A percentile compares a stretch with the other conserved stretches of the same genome.
These are phyloP conservation scores for Mesaphorura yosii DNA, from an alignment of 1,140 invertebrate species.

Conservation along the genomic window DNA sequence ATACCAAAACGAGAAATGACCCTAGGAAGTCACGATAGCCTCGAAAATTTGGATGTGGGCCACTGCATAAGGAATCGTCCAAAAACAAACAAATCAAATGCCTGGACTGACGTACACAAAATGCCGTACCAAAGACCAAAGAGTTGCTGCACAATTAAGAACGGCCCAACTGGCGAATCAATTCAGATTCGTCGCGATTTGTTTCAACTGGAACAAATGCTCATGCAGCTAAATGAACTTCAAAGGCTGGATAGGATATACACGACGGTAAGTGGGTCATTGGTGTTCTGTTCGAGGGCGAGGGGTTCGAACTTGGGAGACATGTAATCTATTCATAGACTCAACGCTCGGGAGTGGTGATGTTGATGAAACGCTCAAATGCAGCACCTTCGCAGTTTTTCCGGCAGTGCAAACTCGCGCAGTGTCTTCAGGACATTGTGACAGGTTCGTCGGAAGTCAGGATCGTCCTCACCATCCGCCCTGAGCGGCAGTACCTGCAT, in stretches of 20 bases:
- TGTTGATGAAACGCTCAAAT: background rate
- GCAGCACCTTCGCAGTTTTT: conserved; percentile 10
- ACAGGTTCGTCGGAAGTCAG: conserved; percentile 10
- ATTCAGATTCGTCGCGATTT: conserved; percentile 17
- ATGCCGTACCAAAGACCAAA: too few species aligned
- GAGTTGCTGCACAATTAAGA: background rate
- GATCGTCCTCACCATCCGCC: conserved; percentile 15
- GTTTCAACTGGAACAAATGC: conserved; percentile 18
- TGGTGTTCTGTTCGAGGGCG: too few species aligned
- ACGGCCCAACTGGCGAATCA: conserved; percentile 8
- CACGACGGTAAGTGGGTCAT: conserved; percentile 2
- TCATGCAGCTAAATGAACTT: conserved; percentile 10
- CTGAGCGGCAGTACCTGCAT: conserved; percentile 8
- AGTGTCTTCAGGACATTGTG: conserved; percentile 26
- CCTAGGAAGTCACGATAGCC: background rate
- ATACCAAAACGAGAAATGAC: conserved; percentile 6
- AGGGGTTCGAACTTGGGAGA: too few species aligned
- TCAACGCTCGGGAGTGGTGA: background rate
- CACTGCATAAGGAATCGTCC: too few species aligned
- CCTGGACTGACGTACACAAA: too few species aligned
- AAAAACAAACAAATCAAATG: too few species aligned
- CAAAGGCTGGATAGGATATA: conserved; percentile 1
- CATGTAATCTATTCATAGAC: too few species aligned
- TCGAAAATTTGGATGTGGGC: too few species aligned
- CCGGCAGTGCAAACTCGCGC: conserved; percentile 18